phyloP scores from a whole-genome alignment of 1,140 invertebrate species.

The Drosophila tsacasi region DNA sequence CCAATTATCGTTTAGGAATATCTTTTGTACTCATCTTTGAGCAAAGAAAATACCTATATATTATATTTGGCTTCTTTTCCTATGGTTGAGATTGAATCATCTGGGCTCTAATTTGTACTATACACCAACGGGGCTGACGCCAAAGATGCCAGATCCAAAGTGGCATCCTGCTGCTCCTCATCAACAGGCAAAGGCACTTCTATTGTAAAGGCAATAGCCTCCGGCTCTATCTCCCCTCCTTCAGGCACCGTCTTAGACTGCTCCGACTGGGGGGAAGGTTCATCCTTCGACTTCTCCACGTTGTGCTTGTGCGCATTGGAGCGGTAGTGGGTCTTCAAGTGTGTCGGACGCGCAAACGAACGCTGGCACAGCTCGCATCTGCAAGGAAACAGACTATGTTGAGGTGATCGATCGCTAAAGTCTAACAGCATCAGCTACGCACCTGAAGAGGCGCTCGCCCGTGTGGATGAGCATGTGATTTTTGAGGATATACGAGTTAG shows the following conservation, averaged over 20 bases:
- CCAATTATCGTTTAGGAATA: not conserved
- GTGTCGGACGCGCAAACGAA: slow-evolving; percentile 64
- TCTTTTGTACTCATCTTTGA: not conserved
- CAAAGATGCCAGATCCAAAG: slow-evolving; percentile 18
- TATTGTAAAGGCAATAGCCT: slow-evolving; percentile 15
- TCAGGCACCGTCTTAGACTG: not conserved
- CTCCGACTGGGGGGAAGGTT: slow-evolving; percentile 11
- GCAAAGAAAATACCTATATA: not conserved
- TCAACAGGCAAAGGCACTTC: slow-evolving; percentile 41
- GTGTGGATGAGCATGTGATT: slow-evolving; percentile 75
- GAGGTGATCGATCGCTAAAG: not conserved
- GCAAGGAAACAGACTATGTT: not conserved
- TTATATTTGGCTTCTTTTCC: slow-evolving; percentile 17
- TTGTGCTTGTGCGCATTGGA: slow-evolving; percentile 73
- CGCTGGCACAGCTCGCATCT: slow-evolving; percentile 70
- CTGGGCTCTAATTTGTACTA: slow-evolving; percentile 29
- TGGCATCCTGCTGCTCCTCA: slow-evolving; percentile 15
- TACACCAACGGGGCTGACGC: slow-evolving; percentile 22
- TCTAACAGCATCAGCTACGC: not conserved
- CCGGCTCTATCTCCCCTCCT: slow-evolving; percentile 1
- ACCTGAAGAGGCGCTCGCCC: slow-evolving; percentile 69
- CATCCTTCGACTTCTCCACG: slow-evolving; percentile 45
- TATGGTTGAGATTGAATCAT: slow-evolving; percentile 4
- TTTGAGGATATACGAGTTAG: slow-evolving; percentile 84
- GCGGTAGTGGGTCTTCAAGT: slow-evolving; percentile 67